A percentile compares a stretch with the other conserved stretches of the same genome.
phyloP scores from a whole-genome alignment of 2,113 vertebrate genomes.

The Fulica atra region DNA sequence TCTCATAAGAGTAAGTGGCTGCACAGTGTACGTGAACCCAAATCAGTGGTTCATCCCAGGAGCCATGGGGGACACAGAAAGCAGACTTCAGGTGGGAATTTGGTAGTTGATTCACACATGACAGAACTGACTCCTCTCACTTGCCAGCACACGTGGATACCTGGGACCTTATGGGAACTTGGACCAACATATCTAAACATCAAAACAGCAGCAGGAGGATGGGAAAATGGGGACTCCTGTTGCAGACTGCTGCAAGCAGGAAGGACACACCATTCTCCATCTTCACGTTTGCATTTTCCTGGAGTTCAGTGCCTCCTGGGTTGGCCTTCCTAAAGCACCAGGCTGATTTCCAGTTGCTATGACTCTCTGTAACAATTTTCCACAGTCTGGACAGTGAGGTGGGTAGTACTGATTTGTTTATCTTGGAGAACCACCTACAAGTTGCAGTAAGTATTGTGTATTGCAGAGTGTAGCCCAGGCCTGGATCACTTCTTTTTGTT shows the following conservation, averaged over 20 bases:
- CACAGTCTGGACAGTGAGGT: neutral
- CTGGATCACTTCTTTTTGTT: neutral
- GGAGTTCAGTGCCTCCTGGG: neutral
- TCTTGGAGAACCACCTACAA: neutral
- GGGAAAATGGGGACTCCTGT: neutral
- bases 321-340: neutral
- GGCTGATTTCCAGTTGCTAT: neutral
- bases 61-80: neutral
- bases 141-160: neutral
- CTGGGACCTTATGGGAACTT: accelerated
- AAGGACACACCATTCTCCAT: neutral
- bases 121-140: neutral
- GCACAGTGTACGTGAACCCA: neutral
- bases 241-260: neutral
- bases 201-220: neutral
- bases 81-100: neutral
- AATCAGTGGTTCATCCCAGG: neutral
- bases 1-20: neutral
- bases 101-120: neutral
- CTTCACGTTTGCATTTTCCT: neutral
- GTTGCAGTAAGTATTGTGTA: neutral
- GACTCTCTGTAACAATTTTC: neutral
- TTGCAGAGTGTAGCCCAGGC: neutral
- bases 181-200: neutral
- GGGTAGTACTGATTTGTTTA: neutral